Percentiles rank a stretch among this genome's conserved stretches.
Evolutionary conservation across 2,888 invertebrate species (phyloP).

Genomic region (Flabesymbios commensalis): DNA sequence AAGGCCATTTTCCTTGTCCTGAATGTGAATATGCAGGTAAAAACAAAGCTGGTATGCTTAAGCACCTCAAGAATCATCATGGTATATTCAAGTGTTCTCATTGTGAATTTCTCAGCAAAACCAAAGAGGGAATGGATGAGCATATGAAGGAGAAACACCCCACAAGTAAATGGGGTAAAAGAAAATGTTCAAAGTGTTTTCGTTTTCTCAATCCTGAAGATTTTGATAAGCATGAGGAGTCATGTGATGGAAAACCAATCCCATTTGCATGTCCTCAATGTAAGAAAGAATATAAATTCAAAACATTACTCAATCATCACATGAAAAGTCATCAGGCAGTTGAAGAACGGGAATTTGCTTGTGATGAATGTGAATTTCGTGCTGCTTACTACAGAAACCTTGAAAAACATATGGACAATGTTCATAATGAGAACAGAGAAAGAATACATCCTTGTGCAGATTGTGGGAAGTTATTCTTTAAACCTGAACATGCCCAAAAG

Average conservation of each 20-base stretch:
- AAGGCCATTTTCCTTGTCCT: too few relatives aligned
- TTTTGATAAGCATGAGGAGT: constrained; percentile 50
- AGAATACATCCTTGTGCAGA: neutral
- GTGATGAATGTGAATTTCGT: constrained; percentile 4
- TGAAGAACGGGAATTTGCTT: neutral
- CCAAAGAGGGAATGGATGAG: constrained; percentile 43
- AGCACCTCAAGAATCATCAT: constrained; percentile 18
- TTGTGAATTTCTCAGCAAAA: constrained; percentile 47
- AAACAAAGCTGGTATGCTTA: too few relatives aligned
- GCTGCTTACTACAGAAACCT: neutral
- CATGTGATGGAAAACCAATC: constrained; percentile 47
- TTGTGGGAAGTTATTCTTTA: neutral
- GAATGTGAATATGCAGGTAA: too few relatives aligned
- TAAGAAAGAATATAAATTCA: constrained; percentile 55
- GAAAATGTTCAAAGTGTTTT: constrained; percentile 54
- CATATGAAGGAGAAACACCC: constrained; percentile 50
- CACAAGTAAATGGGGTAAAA: constrained; percentile 50
- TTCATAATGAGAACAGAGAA: too few relatives aligned
- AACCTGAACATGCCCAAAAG: too few relatives aligned
- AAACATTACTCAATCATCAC: constrained; percentile 46
- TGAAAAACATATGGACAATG: neutral
- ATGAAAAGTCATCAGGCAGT: constrained; percentile 9
- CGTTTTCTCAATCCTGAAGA: constrained; percentile 24
- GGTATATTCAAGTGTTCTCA: constrained; percentile 46
- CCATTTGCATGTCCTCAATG: constrained; percentile 53